Percentiles rank a stretch among this genome's conserved stretches.
phyloP scores from a whole-genome alignment of 2,888 invertebrate species.

The Caenorhabditis wallacei region DNA sequence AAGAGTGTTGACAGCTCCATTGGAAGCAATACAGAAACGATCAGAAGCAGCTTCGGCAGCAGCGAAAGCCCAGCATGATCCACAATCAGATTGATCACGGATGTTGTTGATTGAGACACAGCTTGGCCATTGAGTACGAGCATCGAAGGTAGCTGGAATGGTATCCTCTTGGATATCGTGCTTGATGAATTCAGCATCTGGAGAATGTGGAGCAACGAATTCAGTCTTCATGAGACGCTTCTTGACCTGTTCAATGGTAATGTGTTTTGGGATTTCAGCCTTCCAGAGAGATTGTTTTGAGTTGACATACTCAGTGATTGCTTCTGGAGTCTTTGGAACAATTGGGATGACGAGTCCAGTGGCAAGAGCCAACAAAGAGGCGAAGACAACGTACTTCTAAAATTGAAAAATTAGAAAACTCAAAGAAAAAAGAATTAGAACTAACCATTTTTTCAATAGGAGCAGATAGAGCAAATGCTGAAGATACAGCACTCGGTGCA shows the following conservation, averaged over 20 bases:
- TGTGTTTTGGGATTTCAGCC: slow-evolving; percentile 47
- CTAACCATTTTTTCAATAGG: slow-evolving; percentile 49
- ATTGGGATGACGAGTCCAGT: slow-evolving; percentile 54
- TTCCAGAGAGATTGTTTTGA: slow-evolving; percentile 59
- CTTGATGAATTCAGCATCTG: slow-evolving; percentile 41
- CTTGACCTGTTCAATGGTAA: slow-evolving; percentile 57
- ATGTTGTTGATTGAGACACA: slow-evolving; percentile 69
- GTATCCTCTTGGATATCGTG: slow-evolving; percentile 29
- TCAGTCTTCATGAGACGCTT: slow-evolving; percentile 58
- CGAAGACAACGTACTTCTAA: slow-evolving; percentile 54
- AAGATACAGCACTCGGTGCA: not conserved
- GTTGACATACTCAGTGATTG: slow-evolving; percentile 64
- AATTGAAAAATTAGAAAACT: not conserved
- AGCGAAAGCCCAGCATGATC: slow-evolving; percentile 90
- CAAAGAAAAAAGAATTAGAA: not conserved
- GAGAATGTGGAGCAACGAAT: slow-evolving; percentile 47
- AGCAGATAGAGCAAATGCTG: slow-evolving; percentile 51
- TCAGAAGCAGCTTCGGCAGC: slow-evolving; percentile 85
- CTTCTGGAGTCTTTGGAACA: slow-evolving; percentile 43
- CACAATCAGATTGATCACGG: slow-evolving; percentile 74
- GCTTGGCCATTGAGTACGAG: slow-evolving; percentile 69
- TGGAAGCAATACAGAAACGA: slow-evolving; percentile 84
- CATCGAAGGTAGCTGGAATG: slow-evolving; percentile 68
- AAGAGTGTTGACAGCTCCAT: slow-evolving; percentile 81
- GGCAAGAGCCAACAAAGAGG: slow-evolving; percentile 43